Percentiles rank a stretch among this genome's conserved stretches.
phyloP scores from a whole-genome alignment of 2,113 vertebrate genomes.

The Egretta garzetta region DNA sequence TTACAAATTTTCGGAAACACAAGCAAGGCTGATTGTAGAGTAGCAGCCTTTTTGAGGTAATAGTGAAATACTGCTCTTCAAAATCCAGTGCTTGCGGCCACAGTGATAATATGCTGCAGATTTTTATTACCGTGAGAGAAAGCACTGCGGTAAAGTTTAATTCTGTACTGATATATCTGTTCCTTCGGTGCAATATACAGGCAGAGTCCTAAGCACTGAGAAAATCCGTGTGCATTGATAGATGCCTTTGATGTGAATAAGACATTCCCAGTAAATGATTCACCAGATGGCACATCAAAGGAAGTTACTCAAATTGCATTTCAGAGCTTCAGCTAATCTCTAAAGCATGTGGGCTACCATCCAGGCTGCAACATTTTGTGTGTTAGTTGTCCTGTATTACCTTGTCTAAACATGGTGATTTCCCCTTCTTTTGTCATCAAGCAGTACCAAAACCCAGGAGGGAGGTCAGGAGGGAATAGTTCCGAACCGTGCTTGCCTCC shows the following conservation, averaged over 20 bases:
- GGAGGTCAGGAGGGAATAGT: neutral
- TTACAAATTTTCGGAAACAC: neutral
- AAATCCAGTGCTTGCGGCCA: neutral
- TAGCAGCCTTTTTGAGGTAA: neutral
- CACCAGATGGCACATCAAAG: conserved; percentile 59
- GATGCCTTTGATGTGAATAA: conserved; percentile 61
- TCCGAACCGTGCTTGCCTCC: neutral
- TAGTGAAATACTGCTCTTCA: neutral
- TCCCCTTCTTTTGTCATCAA: neutral
- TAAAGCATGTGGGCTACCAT: neutral
- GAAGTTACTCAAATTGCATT: conserved; percentile 21
- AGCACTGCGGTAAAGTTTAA: neutral
- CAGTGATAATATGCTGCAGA: neutral
- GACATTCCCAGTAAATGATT: conserved; percentile 49
- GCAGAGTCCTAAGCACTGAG: neutral
- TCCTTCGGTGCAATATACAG: neutral
- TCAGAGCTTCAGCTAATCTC: conserved; percentile 39
- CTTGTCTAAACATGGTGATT: neutral
- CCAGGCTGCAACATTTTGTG: neutral
- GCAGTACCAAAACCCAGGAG: neutral
- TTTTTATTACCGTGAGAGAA: neutral
- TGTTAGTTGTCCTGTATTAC: neutral
- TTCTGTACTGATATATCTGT: neutral
- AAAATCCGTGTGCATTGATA: neutral
- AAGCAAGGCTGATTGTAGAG: neutral